These are phyloP conservation scores for Nezara viridula DNA, from an alignment of 2,888 invertebrate genomes.

Conservation along the genomic window DNA sequence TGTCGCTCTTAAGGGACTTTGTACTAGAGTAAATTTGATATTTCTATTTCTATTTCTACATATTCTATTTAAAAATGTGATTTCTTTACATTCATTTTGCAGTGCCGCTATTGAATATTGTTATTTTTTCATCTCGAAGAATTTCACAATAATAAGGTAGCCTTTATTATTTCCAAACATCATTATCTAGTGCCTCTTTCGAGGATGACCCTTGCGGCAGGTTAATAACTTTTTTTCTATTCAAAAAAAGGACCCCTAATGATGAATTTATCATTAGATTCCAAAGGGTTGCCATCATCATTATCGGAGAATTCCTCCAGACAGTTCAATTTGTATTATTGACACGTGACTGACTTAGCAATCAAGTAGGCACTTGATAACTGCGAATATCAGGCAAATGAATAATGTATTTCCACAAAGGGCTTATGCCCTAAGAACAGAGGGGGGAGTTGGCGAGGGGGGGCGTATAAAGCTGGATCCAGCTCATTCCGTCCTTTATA, in stretches of 20 bases:
- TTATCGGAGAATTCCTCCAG: not conserved
- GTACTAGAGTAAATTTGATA: too few species aligned
- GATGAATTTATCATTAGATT: slow-evolving; percentile 43
- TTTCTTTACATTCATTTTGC: too few species aligned
- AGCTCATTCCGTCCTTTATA: slow-evolving; percentile 50
- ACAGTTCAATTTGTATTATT: slow-evolving; percentile 51
- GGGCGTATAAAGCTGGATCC: slow-evolving; percentile 42
- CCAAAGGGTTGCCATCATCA: not conserved
- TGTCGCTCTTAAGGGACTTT: too few species aligned
- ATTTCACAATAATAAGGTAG: not conserved
- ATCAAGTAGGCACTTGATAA: slow-evolving; percentile 52
- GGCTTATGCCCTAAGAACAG: slow-evolving; percentile 54
- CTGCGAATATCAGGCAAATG: slow-evolving; percentile 41
- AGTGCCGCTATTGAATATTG: not conserved
- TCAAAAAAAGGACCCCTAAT: not conserved
- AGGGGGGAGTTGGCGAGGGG: not conserved
- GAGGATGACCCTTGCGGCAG: not conserved
- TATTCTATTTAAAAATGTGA: too few species aligned
- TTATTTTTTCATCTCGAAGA: not conserved
- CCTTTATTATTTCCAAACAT: not conserved
- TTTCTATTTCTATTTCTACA: too few species aligned
- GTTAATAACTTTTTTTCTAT: slow-evolving; percentile 17
- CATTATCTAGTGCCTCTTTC: not conserved
- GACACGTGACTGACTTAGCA: slow-evolving; percentile 50
- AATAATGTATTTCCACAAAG: slow-evolving; percentile 52